phyloP scores from a whole-genome alignment of 2,888 invertebrate species.

The Lithophane ornitopus region DNA sequence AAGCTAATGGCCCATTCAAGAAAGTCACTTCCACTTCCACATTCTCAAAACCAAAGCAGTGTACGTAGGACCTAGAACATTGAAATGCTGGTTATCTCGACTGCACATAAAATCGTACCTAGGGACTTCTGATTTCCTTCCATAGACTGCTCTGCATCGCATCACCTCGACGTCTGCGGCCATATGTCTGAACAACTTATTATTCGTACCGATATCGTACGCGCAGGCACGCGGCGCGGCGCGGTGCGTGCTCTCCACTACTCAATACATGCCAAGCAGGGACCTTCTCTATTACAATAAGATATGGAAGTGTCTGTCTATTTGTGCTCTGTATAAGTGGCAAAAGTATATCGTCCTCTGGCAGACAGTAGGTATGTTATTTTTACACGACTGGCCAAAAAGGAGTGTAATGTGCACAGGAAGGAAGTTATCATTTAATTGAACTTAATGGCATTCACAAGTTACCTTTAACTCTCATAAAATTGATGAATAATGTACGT shows the following conservation, averaged over 20 bases:
- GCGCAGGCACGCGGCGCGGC: constrained; percentile 48
- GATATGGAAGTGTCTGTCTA: not conserved
- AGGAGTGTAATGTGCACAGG: not conserved
- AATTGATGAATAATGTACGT: not conserved
- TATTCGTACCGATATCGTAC: constrained; percentile 39
- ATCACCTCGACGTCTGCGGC: not conserved
- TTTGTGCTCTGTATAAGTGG: too few relatives aligned
- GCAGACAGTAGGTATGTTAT: not conserved
- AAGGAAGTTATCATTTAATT: not conserved
- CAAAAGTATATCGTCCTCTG: not conserved
- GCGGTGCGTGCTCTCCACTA: constrained; percentile 23
- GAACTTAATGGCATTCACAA: not conserved
- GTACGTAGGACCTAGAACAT: not conserved
- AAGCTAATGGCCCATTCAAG: too few relatives aligned
- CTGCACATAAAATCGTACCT: not conserved
- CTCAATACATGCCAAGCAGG: constrained; percentile 3
- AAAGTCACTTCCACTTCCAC: too few relatives aligned
- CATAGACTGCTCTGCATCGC: not conserved
- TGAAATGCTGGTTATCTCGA: not conserved
- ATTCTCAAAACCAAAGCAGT: not conserved
- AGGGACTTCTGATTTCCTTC: not conserved
- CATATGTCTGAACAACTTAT: constrained; percentile 27
- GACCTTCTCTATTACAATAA: not conserved
- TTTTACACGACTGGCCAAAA: not conserved
- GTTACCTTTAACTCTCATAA: not conserved